Percentiles rank a stretch among this genome's conserved stretches.
These are phyloP conservation scores for Blera fallax DNA, from an alignment of 2,888 invertebrate genomes.

Conservation along the genomic window DNA sequence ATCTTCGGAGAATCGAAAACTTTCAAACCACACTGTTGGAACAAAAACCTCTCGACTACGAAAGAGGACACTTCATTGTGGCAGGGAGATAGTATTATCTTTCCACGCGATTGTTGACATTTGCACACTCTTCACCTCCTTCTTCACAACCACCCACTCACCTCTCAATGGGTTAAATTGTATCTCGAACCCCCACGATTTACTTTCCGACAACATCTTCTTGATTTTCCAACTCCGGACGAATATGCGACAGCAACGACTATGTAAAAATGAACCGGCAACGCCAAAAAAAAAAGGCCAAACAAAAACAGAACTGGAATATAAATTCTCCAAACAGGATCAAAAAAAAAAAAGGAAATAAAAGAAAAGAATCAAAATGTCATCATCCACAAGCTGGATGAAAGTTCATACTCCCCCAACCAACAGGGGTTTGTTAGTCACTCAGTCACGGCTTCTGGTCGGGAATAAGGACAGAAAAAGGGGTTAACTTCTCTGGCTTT, in stretches of 20 bases:
- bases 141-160: neutral
- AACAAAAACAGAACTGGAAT: constrained; percentile 17
- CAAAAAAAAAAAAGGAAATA: constrained; percentile 19
- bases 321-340: constrained; percentile 52
- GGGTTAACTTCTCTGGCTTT: constrained; percentile 49
- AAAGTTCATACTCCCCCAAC: constrained; percentile 33
- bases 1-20: no score
- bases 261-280: constrained; percentile 36
- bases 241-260: constrained; percentile 38
- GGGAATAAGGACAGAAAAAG: constrained; percentile 27
- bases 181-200: constrained; percentile 3
- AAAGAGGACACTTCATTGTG: neutral
- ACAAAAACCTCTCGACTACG: neutral
- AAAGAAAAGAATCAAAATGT: constrained; percentile 63
- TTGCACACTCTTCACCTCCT: neutral
- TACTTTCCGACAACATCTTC: constrained; percentile 25
- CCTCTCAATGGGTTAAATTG: neutral
- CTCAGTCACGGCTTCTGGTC: constrained; percentile 25
- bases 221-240: constrained; percentile 26
- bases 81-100: neutral
- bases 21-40: neutral
- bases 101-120: constrained; percentile 17
- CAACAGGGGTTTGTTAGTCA: constrained; percentile 33
- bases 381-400: constrained; percentile 57
- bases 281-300: neutral